These are phyloP conservation scores for Ferrisia virgata DNA, from an alignment of 2,888 invertebrate species.

Conservation along the genomic window DNA sequence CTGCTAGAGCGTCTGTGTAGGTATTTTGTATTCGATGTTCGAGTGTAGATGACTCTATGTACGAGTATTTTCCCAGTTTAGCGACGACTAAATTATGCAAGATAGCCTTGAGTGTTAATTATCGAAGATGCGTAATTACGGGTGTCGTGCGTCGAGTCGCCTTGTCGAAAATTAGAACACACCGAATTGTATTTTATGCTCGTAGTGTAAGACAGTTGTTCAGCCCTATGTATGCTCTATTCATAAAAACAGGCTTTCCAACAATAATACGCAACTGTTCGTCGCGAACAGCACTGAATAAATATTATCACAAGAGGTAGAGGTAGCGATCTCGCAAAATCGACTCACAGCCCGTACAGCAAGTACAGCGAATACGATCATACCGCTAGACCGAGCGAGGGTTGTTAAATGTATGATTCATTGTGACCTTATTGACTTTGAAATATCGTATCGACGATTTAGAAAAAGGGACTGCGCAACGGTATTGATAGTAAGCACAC, in stretches of 20 bases:
- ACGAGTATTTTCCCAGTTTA: not conserved
- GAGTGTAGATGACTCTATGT: not conserved
- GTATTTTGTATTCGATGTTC: not conserved
- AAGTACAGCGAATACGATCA: not conserved
- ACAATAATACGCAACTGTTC: not conserved
- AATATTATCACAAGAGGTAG: conserved; percentile 14
- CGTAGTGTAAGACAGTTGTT: not conserved
- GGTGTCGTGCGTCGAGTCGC: not conserved
- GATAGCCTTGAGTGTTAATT: not conserved
- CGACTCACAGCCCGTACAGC: not conserved
- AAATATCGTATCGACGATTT: not conserved
- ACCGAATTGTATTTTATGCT: not conserved
- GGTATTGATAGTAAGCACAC: no score
- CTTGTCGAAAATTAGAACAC: not conserved
- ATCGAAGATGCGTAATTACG: not conserved
- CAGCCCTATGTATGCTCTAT: no score
- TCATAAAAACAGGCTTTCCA: not conserved
- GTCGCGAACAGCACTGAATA: not conserved
- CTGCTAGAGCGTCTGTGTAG: no score
- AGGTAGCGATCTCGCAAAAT: not conserved
- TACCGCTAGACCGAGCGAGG: not conserved
- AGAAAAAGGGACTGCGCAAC: not conserved
- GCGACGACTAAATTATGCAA: not conserved
- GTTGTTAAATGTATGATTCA: not conserved
- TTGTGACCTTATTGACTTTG: conserved; percentile 18